Percentiles rank a stretch among this genome's conserved stretches.
phyloP scores from a whole-genome alignment of 2,113 vertebrate species.

The Xenopus borealis region DNA sequence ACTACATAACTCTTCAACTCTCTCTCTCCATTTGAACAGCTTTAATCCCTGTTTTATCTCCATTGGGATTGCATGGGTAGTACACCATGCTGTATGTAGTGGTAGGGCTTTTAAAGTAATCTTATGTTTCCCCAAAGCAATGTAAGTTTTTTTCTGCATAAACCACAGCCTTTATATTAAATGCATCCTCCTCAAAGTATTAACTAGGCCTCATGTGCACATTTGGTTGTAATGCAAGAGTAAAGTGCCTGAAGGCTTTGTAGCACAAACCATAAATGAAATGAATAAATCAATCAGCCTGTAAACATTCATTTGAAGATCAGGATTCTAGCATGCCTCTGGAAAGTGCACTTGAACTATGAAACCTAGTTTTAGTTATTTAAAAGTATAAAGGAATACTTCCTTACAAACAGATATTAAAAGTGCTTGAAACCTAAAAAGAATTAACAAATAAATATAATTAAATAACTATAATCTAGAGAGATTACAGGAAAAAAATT shows the following conservation, averaged over 20 bases:
- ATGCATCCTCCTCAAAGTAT: constrained; percentile 58
- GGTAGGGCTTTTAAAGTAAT: constrained; percentile 59
- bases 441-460: no score
- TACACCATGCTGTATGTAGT: constrained; percentile 47
- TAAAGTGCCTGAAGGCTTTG: constrained; percentile 59
- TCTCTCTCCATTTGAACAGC: not conserved
- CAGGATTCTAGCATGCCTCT: constrained; percentile 8
- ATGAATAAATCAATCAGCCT: constrained; percentile 42
- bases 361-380: not conserved
- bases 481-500: no score
- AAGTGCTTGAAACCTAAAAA: no score
- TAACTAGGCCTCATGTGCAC: constrained; percentile 50
- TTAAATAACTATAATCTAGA: no score
- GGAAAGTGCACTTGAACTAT: not conserved
- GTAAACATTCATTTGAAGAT: constrained; percentile 43
- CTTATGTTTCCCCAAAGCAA: constrained; percentile 65
- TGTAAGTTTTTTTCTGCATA: constrained; percentile 57
- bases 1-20: no score
- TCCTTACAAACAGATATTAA: not conserved
- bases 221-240: constrained; percentile 48
- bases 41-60: constrained; percentile 44
- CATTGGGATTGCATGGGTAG: constrained; percentile 48
- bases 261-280: constrained; percentile 41
- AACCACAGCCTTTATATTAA: constrained; percentile 58
- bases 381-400: not conserved